These are phyloP conservation scores for Uria lomvia DNA, from an alignment of 2,113 vertebrate species.

Conservation along the genomic window DNA sequence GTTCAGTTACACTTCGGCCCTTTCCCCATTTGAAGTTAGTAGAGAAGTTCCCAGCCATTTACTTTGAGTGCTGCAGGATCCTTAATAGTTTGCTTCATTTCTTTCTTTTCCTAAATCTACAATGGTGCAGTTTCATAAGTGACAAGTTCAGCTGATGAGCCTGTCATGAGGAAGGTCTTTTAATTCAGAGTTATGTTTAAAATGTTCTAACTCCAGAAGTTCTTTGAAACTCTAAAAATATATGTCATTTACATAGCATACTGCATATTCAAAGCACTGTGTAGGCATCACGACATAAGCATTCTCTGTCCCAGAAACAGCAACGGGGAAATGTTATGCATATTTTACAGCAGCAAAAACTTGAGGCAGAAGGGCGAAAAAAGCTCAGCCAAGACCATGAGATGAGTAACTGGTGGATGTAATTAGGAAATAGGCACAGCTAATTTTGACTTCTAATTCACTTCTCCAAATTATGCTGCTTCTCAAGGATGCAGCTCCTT, in stretches of 20 bases:
- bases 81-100: neutral
- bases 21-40: neutral
- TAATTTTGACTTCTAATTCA: neutral
- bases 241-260: neutral
- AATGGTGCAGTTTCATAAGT: neutral
- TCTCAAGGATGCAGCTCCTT: neutral
- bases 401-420: neutral
- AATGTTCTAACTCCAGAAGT: neutral
- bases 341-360: neutral
- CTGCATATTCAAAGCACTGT: neutral
- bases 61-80: neutral
- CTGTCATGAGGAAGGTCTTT: neutral
- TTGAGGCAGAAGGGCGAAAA: neutral
- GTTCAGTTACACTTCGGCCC: neutral
- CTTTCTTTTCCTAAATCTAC: neutral
- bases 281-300: neutral
- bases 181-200: neutral
- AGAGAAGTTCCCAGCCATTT: neutral
- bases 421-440: neutral
- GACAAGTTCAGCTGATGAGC: neutral
- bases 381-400: neutral
- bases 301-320: neutral
- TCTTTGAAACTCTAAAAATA: conserved; percentile 12
- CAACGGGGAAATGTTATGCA: neutral
- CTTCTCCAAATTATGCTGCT: neutral